Evolutionary conservation across 2,113 vertebrate species (phyloP).

Genomic region (Ranitomeya variabilis): DNA sequence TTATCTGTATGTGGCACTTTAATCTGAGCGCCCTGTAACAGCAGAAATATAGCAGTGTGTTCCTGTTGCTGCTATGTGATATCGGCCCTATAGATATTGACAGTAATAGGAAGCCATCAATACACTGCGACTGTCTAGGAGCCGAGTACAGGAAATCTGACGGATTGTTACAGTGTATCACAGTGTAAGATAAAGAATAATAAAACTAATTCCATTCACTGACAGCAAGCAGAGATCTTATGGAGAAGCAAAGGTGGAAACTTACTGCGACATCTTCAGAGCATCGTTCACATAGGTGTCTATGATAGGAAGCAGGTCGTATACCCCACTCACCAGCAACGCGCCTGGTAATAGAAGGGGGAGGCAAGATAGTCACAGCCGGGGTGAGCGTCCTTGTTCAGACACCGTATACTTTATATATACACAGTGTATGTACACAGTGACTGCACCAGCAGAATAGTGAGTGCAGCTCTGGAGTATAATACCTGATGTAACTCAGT

Average conservation of each 20-base stretch:
- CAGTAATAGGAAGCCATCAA: background rate
- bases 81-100: background rate
- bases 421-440: background rate
- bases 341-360: slow-evolving; percentile 70
- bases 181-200: too few species aligned
- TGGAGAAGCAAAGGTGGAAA: background rate
- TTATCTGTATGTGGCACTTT: background rate
- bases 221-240: too few species aligned
- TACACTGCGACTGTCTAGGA: background rate
- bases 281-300: slow-evolving; percentile 79
- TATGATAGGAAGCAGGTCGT: slow-evolving; percentile 84
- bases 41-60: background rate
- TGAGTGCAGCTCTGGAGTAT: too few species aligned
- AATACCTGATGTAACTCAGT: too few species aligned
- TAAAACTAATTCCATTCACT: too few species aligned
- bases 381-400: too few species aligned
- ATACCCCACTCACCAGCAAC: slow-evolving; percentile 89
- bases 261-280: slow-evolving; percentile 84
- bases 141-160: too few species aligned
- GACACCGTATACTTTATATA: too few species aligned
- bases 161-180: too few species aligned
- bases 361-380: background rate
- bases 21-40: background rate
- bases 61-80: background rate
- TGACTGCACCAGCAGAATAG: background rate